Conservation (phyloP, 1,140 invertebrate species). For the Eubasilissa regina region DNA sequence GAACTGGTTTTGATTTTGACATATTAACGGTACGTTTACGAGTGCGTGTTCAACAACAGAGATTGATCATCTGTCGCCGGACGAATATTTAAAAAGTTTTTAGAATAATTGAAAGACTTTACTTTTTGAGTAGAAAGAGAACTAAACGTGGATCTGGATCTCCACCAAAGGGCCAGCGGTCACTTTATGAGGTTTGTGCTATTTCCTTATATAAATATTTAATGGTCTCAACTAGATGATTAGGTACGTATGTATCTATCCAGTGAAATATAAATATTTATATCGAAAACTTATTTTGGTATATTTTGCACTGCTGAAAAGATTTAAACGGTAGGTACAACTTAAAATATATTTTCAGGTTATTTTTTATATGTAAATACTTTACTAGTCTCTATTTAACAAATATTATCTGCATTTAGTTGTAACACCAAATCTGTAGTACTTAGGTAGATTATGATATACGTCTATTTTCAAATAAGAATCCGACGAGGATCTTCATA, state of each 20-base stretch:
- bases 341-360: too few relatives aligned
- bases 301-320: not conserved
- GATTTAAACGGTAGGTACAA: not conserved
- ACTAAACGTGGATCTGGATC: conserved; percentile 58
- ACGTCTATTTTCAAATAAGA: too few relatives aligned
- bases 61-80: not conserved
- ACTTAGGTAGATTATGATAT: too few relatives aligned
- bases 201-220: not conserved
- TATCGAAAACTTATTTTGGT: not conserved
- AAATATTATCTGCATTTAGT: too few relatives aligned
- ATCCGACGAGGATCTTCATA: too few relatives aligned
- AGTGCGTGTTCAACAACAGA: conserved; percentile 11
- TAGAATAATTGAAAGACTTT: conserved; percentile 23
- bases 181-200: conserved; percentile 58
- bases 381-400: not conserved
- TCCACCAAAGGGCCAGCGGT: conserved; percentile 59
- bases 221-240: too few relatives aligned
- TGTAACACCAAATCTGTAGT: too few relatives aligned
- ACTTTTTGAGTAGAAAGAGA: conserved; percentile 26
- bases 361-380: too few relatives aligned
- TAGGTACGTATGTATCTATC: too few relatives aligned
- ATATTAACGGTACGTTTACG: not conserved
- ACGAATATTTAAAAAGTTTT: conserved; percentile 7
- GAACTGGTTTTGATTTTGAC: not conserved
- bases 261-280: too few relatives aligned